Base-by-base conservation (phyloP, 2,113 vertebrate species). In the Nycticebus coucang region DNA sequence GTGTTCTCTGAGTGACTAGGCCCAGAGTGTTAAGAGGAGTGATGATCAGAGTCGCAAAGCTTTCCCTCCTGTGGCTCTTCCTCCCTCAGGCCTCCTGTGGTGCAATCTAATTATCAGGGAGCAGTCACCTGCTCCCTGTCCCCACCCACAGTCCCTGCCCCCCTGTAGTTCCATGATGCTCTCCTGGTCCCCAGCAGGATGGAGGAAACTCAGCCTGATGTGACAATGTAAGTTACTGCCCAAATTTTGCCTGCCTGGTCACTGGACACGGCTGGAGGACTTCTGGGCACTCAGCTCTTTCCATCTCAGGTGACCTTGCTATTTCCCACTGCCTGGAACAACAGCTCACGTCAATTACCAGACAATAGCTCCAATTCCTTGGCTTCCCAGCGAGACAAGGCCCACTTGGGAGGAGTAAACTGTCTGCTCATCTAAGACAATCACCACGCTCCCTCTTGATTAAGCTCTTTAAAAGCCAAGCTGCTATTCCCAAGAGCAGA, bases 391-490 rank as follows among this genome's bases (percentile, higher is more conserved):
- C 53, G 83, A 87, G 72, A 69, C 68, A 57, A n/a, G 87, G 74
- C 94, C 72, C 64, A 89, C 62, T 84, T 35, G 82, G 75, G 96
- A 96, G n/a, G 68, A 96, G 85, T 90, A 96, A 94, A 95, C 93
- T 94, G 28, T 84, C 74, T 95, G 93, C 74, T n/a, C 11, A 41
- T 91, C 57, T 94, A 41, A 68, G 95, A 97, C 93, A 96, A 89
- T 93, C 72, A 81, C 28, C 84, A 64, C 53, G 93, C 6, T 95
- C 96, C 95, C 89, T 95, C 22, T 79, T 95, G 77, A 93, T 95
- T 96, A 97, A 95, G 79, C 77, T 87, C 50, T 91, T 91, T 78
- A 80, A 90, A 96, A 95, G 64, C 22, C 50, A 83, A 90, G 84
- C n/a, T 66, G 74, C 81, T 82, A 4, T 75, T 79, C 89, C 88